Evolutionary conservation across 2,888 invertebrate genomes (phyloP), one percentile per base, ranked within the genome.

Genomic region (Drosophila setosimentum): DNA sequence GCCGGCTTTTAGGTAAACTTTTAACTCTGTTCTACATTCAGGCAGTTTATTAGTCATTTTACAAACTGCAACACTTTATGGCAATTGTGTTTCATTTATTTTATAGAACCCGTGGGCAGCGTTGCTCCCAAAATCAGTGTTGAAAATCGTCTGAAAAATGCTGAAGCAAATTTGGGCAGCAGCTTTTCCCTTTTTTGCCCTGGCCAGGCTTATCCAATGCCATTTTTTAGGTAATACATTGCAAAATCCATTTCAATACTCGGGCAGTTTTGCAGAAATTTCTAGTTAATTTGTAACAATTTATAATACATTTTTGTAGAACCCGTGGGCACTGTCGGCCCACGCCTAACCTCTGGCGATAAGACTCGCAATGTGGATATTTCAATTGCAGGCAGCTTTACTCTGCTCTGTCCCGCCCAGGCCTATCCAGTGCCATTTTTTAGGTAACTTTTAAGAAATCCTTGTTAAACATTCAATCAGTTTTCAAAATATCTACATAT

Each of bases 321-420:
- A 42, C 92, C 92, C 10, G 91, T 92, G n/a, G 92, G 92, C 21
- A 91, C 91, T 68, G 92, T 94, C 8, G 87, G 91, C 40, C 93
- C 93, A 92, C 96, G 96, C 93, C 95, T 96, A 90, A 96, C 96
- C n/a, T 95, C 96, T 55, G 93, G 95, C 93, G 96, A 96, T 93
- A 93, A 93, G 68, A 94, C 92, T 0, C 86, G 93, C 16, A 93
- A 90, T 70, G 77, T 91, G 35, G 92, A 92, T 76, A 57, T 87
- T 10, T 40, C 62, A 2, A 66, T 75, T 0, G 58, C 53, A 10
- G 81, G 76, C 32, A 91, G 87, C 54, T 77, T 82, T 3, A 90
- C 95, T 68, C 80, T 95, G 75, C 93, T 95, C 53, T 96, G 96
- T 91, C 95, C 95, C 54, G 95, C 95, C 35, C 95, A 95, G 94